phyloP scores from a whole-genome alignment of 2,113 vertebrate species.

The Melanotaenia duboulayi region DNA sequence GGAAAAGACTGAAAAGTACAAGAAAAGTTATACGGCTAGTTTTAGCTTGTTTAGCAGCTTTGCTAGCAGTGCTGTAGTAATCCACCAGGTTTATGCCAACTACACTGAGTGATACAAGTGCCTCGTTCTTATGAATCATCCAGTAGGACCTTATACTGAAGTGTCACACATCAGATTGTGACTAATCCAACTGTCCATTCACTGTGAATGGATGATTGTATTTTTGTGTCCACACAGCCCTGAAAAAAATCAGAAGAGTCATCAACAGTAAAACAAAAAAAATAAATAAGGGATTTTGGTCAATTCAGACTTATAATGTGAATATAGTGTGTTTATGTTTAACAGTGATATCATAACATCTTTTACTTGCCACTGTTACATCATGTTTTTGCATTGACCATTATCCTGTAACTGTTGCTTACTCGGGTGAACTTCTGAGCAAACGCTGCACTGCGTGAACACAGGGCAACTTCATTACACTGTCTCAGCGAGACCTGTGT shows the following conservation, averaged over 20 bases:
- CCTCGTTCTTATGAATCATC: too few relatives aligned
- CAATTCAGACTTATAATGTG: not conserved
- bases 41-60: too few relatives aligned
- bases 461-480: not conserved
- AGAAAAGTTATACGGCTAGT: too few relatives aligned
- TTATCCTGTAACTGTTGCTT: not conserved
- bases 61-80: too few relatives aligned
- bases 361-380: not conserved
- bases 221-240: not conserved
- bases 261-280: not conserved
- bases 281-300: not conserved
- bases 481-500: not conserved
- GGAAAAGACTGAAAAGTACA: too few relatives aligned
- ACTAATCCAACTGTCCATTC: too few relatives aligned
- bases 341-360: not conserved
- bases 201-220: not conserved
- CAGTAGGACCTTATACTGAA: too few relatives aligned
- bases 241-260: not conserved
- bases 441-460: not conserved
- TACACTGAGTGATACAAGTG: too few relatives aligned
- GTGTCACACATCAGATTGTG: too few relatives aligned
- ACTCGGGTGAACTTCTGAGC: not conserved
- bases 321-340: not conserved
- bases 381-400: not conserved
- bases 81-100: too few relatives aligned